Conservation (phyloP, 1,140 invertebrate species). For the Coenobita brevimanus region DNA sequence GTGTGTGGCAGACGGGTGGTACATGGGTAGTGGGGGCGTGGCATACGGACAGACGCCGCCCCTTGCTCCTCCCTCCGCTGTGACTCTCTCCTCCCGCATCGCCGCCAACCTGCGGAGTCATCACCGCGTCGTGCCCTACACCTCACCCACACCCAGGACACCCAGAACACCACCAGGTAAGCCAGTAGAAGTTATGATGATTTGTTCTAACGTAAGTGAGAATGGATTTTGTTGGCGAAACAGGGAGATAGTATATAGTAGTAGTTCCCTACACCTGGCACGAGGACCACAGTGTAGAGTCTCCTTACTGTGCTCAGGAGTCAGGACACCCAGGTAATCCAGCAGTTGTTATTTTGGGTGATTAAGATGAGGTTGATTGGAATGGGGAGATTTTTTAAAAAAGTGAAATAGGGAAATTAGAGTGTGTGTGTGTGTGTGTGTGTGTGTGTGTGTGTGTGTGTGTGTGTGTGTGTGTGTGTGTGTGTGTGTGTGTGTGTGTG, state of each 20-base stretch:
- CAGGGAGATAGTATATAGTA: too few relatives aligned
- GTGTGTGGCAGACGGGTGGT: conserved; percentile 36
- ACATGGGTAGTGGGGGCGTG: conserved; percentile 47
- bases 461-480: neutral
- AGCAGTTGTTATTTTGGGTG: neutral
- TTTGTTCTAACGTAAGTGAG: neutral
- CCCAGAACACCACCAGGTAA: conserved; percentile 44
- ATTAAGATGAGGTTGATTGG: neutral
- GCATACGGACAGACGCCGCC: conserved; percentile 47
- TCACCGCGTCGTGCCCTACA: conserved; percentile 44
- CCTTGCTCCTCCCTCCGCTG: conserved; percentile 37
- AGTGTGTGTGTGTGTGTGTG: neutral
- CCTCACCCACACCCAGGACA: conserved; percentile 43
- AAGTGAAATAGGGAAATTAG: neutral
- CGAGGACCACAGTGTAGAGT: too few relatives aligned
- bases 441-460: conserved; percentile 1
- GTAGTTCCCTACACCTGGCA: too few relatives aligned
- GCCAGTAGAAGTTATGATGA: neutral
- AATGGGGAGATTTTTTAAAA: neutral
- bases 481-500: too few relatives aligned
- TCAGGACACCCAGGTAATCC: too few relatives aligned
- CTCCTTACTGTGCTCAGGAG: too few relatives aligned
- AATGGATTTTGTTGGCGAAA: too few relatives aligned
- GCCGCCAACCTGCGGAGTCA: conserved; percentile 32
- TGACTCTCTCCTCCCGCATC: conserved; percentile 39